Base-by-base conservation (phyloP, 2,113 vertebrate species). In the Paramisgurnus dabryanus region DNA sequence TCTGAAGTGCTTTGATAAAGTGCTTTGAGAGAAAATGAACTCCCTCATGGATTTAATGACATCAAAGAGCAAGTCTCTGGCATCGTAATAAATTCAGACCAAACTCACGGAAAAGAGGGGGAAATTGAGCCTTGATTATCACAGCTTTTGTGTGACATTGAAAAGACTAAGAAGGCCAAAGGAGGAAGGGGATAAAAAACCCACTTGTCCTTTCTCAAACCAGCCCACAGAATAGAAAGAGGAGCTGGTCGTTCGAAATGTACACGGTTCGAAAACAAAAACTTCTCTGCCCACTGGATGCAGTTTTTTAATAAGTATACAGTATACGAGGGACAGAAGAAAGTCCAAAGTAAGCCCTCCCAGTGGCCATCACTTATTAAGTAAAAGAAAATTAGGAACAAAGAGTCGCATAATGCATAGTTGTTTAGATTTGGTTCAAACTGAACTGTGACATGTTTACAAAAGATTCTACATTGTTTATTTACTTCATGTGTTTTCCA, bases 321-420 rank as follows among this genome's bases (percentile, higher is more conserved):
- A 34, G 27, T 34, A 34, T 91, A 92, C 89, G 90, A 58, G 18
- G 65, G 58, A 94, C 92, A 92, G 7, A 91, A 92, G 92, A 93
- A 93, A 92, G 94, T 91, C 93, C 94, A 94, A 95, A 93, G 94
- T 93, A 94, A 79, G 88, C 92, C 90, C 79, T 79, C 94, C 94
- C 94, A 86, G 90, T 92, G 93, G 94, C 93, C 87, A 70, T 94
- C 91, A 95, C 95, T 93, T 95, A 94, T 94, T 95, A 92, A 93
- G 89, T 91, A 93, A 95, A 73, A 39, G 6, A 47, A 68, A 68
- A 71, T 64, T 70, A 58, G 22, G 49, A 69, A 94, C 93, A 95
- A 93, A 89, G 88, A 76, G 93, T 96, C 94, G 94, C 94, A 94
- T 87, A 95, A 95, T 94, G 93, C 93, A 93, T 94, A 92, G 96